Conservation (phyloP, 1,140 invertebrate species). For the Drosophila littoralis region DNA sequence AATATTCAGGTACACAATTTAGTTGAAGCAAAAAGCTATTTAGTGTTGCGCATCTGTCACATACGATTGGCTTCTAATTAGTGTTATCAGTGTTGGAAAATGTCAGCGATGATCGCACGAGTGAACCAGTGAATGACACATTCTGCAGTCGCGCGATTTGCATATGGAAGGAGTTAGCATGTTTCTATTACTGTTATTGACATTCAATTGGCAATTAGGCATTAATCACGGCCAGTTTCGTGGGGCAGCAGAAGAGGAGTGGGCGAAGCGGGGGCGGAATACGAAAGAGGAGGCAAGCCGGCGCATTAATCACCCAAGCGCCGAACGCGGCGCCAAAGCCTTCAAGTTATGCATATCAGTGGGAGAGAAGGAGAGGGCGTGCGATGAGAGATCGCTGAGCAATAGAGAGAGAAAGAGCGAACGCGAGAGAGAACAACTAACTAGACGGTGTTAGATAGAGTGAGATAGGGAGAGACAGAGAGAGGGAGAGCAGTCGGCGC, state of each 20-base stretch:
- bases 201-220: conserved; percentile 79
- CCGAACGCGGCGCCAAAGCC: conserved; percentile 60
- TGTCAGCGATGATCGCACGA: conserved; percentile 34
- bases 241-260: background rate
- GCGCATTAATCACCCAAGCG: conserved; percentile 44
- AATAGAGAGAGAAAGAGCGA: conserved; percentile 2
- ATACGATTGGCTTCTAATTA: background rate
- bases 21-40: too few species aligned
- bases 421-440: background rate
- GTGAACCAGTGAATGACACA: conserved; percentile 55
- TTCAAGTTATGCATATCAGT: conserved; percentile 67
- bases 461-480: background rate
- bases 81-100: conserved; percentile 15
- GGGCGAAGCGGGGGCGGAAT: conserved; percentile 8
- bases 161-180: conserved; percentile 70
- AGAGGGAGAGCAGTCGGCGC: background rate
- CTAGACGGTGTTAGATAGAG: background rate
- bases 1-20: too few species aligned
- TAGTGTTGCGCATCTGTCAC: background rate
- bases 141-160: conserved; percentile 38
- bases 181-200: conserved; percentile 76
- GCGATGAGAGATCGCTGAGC: background rate
- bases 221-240: conserved; percentile 62
- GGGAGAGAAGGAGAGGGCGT: conserved; percentile 8
- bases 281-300: conserved; percentile 3